phyloP scores from a whole-genome alignment of 2,113 vertebrate genomes.

The Glareola pratincola region DNA sequence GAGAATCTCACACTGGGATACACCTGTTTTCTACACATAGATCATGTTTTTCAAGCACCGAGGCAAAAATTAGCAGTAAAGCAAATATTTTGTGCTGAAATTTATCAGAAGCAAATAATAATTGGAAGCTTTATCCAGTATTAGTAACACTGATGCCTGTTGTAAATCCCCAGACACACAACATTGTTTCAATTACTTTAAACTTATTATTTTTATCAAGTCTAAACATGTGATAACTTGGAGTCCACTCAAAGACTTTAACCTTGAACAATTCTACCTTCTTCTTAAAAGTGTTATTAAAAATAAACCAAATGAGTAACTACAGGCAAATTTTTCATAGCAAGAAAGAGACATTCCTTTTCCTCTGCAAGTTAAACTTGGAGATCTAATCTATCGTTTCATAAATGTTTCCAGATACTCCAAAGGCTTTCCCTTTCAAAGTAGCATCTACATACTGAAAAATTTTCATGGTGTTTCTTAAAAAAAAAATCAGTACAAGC shows the following conservation, averaged over 20 bases:
- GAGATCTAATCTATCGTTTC: not conserved
- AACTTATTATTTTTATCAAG: not conserved
- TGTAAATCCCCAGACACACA: not conserved
- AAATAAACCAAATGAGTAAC: not conserved
- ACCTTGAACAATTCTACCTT: not conserved
- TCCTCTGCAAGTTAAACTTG: not conserved
- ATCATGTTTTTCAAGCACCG: constrained; percentile 12
- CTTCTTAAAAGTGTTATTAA: not conserved
- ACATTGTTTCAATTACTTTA: not conserved
- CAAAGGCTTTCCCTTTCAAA: constrained; percentile 20
- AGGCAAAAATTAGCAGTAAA: constrained; percentile 42
- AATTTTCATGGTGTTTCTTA: not conserved
- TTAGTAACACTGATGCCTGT: not conserved
- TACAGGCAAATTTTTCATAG: not conserved
- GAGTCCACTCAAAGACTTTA: not conserved
- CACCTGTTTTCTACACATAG: constrained; percentile 33
- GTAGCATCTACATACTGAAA: not conserved
- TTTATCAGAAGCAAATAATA: constrained; percentile 36
- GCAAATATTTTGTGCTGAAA: constrained; percentile 4
- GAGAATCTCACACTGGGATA: not conserved
- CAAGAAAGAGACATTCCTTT: not conserved
- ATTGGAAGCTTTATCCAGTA: not conserved
- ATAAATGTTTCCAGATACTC: constrained; percentile 23
- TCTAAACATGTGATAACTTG: not conserved
- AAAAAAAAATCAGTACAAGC: constrained; percentile 7